Evolutionary conservation across 2,113 vertebrate genomes (phyloP).

Genomic region (Mustela nigripes): DNA sequence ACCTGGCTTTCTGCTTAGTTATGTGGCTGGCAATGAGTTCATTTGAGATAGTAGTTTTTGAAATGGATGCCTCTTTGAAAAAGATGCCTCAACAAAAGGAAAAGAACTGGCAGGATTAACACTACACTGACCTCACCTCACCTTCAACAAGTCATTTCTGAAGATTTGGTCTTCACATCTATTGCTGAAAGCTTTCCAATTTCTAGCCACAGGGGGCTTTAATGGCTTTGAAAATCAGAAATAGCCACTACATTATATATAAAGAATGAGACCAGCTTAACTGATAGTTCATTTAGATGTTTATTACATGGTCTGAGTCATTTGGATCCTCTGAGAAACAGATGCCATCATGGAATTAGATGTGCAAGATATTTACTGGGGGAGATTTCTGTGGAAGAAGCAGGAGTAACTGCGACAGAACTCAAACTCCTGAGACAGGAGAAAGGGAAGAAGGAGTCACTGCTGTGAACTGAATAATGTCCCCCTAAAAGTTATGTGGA

Average conservation of each 20-base stretch:
- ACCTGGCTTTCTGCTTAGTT: background rate
- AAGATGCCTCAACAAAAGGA: background rate
- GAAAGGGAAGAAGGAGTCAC: background rate
- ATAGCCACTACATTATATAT: background rate
- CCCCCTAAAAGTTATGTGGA: background rate
- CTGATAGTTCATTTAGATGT: background rate
- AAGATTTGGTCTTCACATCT: background rate
- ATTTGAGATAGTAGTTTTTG: background rate
- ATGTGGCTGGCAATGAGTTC: background rate
- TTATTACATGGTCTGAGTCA: background rate
- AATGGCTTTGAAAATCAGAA: background rate
- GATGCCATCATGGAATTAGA: background rate
- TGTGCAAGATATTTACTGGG: background rate
- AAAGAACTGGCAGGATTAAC: background rate
- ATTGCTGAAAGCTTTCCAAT: background rate
- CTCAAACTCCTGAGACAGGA: background rate
- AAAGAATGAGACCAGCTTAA: background rate
- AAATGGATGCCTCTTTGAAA: background rate
- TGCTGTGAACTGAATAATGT: background rate
- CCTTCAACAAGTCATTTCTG: constrained; percentile 50
- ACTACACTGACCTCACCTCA: background rate
- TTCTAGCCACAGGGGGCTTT: background rate
- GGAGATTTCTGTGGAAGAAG: background rate
- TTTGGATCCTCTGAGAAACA: background rate
- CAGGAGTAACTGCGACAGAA: background rate